These are phyloP conservation scores for Electrophaes corylata DNA, from an alignment of 2,888 invertebrate species.

Conservation along the genomic window DNA sequence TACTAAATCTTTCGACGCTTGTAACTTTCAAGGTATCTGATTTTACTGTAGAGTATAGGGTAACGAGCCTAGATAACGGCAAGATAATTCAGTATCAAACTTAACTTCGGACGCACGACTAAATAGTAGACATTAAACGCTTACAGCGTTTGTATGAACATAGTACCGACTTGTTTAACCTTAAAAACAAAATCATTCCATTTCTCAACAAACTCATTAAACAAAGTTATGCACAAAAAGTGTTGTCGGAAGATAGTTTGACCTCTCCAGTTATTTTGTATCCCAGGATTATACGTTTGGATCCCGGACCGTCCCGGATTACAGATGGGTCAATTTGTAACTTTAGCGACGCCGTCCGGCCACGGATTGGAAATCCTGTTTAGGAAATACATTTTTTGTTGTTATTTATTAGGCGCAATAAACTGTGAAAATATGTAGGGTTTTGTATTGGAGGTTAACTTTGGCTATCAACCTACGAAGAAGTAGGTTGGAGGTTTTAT, in stretches of 20 bases:
- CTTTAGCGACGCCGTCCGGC: constrained; percentile 24
- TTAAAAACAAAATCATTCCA: not conserved
- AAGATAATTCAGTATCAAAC: too few species aligned
- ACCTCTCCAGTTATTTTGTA: constrained; percentile 9
- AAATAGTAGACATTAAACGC: too few species aligned
- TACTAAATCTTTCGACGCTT: too few species aligned
- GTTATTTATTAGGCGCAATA: constrained; percentile 19
- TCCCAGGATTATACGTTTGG: constrained; percentile 17
- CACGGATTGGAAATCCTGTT: constrained; percentile 21
- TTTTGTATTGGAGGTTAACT: not conserved
- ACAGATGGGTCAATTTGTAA: constrained; percentile 38
- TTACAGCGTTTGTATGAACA: too few species aligned
- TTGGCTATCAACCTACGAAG: constrained; percentile 10
- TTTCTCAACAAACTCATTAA: not conserved
- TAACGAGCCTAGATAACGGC: too few species aligned
- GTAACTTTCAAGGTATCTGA: too few species aligned
- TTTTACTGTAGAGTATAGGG: too few species aligned
- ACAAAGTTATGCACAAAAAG: constrained; percentile 4
- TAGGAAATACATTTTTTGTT: constrained; percentile 23
- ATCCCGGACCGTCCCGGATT: constrained; percentile 21
- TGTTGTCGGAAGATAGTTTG: constrained; percentile 5
- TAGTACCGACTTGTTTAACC: too few species aligned
- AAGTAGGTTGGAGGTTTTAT: too few species aligned
- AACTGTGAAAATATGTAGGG: not conserved
- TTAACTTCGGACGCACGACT: too few species aligned